These are phyloP conservation scores for Prosapia bicincta DNA, from an alignment of 2,888 invertebrate genomes.

Conservation along the genomic window DNA sequence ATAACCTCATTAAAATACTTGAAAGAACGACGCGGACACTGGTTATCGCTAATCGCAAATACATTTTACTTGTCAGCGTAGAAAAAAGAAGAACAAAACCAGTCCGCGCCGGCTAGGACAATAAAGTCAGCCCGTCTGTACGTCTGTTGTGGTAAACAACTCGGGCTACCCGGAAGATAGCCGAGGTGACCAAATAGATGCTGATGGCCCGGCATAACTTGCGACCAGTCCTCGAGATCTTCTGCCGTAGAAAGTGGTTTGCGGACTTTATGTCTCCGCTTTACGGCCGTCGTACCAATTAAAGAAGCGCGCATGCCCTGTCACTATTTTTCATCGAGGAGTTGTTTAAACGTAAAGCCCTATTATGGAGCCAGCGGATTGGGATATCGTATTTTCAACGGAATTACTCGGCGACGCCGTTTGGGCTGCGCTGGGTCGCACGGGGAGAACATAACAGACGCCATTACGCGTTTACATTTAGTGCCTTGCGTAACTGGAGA, in stretches of 20 bases:
- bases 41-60: neutral
- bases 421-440: too few species aligned
- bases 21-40: neutral
- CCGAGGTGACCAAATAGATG: neutral
- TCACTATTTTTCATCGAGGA: neutral
- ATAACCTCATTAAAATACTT: neutral
- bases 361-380: neutral
- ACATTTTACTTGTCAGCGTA: neutral
- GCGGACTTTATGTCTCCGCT: neutral
- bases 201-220: neutral
- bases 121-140: neutral
- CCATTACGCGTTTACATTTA: too few species aligned
- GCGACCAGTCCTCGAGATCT: neutral
- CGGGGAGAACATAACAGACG: too few species aligned
- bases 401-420: neutral
- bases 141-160: neutral
- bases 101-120: neutral
- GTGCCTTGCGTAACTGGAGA: too few species aligned
- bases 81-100: neutral
- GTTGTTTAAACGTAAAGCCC: neutral
- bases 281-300: neutral
- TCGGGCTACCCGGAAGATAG: neutral
- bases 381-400: neutral
- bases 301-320: neutral
- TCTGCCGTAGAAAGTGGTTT: neutral